These are phyloP conservation scores for Parnassius smintheus DNA, from an alignment of 2,888 invertebrate species.

Conservation along the genomic window DNA sequence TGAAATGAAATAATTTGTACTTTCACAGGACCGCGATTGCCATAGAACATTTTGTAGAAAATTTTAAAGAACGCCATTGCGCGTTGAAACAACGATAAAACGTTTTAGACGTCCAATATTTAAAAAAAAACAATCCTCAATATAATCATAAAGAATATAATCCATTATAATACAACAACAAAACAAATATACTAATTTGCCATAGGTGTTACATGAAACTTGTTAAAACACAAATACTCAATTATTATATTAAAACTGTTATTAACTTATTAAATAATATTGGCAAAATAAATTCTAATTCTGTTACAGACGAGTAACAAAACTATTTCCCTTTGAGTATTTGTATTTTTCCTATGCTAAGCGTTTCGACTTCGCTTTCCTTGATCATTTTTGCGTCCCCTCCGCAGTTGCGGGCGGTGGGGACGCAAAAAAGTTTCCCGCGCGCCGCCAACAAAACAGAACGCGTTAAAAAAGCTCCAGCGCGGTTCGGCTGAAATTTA, in stretches of 20 bases:
- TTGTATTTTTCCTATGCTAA: slow-evolving; percentile 65
- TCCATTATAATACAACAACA: slow-evolving; percentile 79
- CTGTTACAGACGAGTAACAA: slow-evolving; percentile 50
- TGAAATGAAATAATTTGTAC: slow-evolving; percentile 75
- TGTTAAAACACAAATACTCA: slow-evolving; percentile 76
- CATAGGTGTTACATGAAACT: slow-evolving; percentile 44
- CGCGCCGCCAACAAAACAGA: slow-evolving; percentile 27
- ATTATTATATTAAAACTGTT: slow-evolving; percentile 32
- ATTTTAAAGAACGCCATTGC: slow-evolving; percentile 25
- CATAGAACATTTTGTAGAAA: slow-evolving; percentile 27
- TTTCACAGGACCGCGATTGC: slow-evolving; percentile 56
- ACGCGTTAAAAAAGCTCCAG: slow-evolving; percentile 54
- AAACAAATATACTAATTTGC: slow-evolving; percentile 68
- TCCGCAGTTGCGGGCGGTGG: slow-evolving; percentile 13
- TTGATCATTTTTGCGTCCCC: slow-evolving; percentile 21
- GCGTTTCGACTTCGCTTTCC: slow-evolving; percentile 30
- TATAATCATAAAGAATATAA: slow-evolving; percentile 70
- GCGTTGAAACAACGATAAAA: slow-evolving; percentile 41
- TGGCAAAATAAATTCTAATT: slow-evolving; percentile 37
- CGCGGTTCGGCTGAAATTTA: slow-evolving; percentile 53
- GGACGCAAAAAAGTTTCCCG: slow-evolving; percentile 9
- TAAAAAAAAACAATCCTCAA: slow-evolving; percentile 53
- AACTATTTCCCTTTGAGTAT: slow-evolving; percentile 65
- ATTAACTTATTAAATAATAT: slow-evolving; percentile 34
- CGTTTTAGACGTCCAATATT: slow-evolving; percentile 55